phyloP scores from a whole-genome alignment of 2,888 invertebrate genomes.

The Dryobotodes eremita region DNA sequence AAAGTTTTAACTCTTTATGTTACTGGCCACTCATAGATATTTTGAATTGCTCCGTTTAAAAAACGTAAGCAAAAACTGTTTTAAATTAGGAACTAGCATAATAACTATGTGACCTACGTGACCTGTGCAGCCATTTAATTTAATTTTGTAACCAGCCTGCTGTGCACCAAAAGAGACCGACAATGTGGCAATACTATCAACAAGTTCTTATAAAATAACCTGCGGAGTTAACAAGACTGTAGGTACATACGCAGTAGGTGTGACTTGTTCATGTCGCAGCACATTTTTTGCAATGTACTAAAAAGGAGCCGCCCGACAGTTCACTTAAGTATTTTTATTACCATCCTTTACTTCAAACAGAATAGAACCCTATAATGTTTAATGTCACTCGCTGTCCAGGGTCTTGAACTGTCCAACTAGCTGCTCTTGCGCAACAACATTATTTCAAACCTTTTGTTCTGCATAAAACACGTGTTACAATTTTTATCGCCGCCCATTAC shows the following conservation, averaged over 20 bases:
- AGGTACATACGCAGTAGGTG: slow-evolving; percentile 13
- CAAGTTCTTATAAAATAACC: slow-evolving; percentile 16
- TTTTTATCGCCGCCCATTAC: slow-evolving; percentile 61
- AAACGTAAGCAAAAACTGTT: slow-evolving; percentile 14
- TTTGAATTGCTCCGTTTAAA: background rate
- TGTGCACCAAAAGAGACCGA: slow-evolving; percentile 42
- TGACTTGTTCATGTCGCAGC: slow-evolving; percentile 29
- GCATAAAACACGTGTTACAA: slow-evolving; percentile 60
- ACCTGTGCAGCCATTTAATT: slow-evolving; percentile 11
- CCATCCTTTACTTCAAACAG: slow-evolving; percentile 40
- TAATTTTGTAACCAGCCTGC: slow-evolving; percentile 19
- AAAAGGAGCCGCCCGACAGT: slow-evolving; percentile 44
- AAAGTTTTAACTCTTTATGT: slow-evolving; percentile 7
- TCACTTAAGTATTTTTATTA: slow-evolving; percentile 31
- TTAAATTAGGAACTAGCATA: slow-evolving; percentile 24
- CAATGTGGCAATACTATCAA: slow-evolving; percentile 29
- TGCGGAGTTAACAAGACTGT: slow-evolving; percentile 17
- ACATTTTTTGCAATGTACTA: slow-evolving; percentile 45
- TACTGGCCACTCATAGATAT: slow-evolving; percentile 25
- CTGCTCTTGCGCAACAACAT: slow-evolving; percentile 50
- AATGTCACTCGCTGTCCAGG: slow-evolving; percentile 31
- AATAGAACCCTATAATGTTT: slow-evolving; percentile 44
- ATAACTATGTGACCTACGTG: slow-evolving; percentile 33
- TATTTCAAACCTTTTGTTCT: slow-evolving; percentile 59
- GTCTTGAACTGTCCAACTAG: slow-evolving; percentile 34